These are phyloP conservation scores for Drosophila watanabei DNA, from an alignment of 1,140 invertebrate genomes.

Conservation along the genomic window DNA sequence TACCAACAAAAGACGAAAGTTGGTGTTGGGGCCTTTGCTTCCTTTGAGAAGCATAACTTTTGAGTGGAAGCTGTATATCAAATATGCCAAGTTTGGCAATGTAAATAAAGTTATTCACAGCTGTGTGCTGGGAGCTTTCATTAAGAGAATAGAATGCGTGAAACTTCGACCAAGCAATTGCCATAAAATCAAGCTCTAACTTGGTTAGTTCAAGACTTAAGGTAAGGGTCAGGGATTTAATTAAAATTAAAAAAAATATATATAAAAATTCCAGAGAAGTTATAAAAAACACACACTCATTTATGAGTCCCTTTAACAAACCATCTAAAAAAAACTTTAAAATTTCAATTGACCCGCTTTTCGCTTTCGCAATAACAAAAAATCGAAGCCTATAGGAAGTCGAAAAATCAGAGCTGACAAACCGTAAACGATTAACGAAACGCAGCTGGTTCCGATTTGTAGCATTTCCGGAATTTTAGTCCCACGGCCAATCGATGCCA, in stretches of 20 bases:
- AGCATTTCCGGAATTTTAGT: conserved; percentile 37
- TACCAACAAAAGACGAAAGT: conserved; percentile 8
- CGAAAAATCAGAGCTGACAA: conserved; percentile 34
- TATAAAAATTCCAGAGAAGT: not conserved
- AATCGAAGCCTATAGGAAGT: not conserved
- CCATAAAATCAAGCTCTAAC: conserved; percentile 26
- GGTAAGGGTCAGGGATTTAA: not conserved
- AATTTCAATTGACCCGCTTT: not conserved
- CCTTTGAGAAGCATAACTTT: conserved; percentile 24
- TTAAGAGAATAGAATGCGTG: conserved; percentile 27
- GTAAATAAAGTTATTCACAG: conserved; percentile 42
- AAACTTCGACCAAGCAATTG: conserved; percentile 14
- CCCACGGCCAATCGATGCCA: conserved; percentile 34
- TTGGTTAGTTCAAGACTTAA: conserved; percentile 9
- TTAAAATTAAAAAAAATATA: not conserved
- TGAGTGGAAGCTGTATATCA: conserved; percentile 16
- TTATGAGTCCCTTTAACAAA: too few relatives aligned
- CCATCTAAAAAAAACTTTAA: not conserved
- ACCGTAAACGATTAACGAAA: conserved; percentile 40
- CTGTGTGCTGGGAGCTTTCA: conserved; percentile 10
- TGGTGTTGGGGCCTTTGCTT: not conserved
- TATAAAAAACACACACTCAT: not conserved
- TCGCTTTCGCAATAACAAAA: not conserved
- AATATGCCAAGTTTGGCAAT: conserved; percentile 28
- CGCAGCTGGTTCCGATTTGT: conserved; percentile 36